Evolutionary conservation across 2,888 invertebrate genomes (phyloP), one percentile per base, ranked within the genome.

Genomic region (Dorcus parallelipipedus): DNA sequence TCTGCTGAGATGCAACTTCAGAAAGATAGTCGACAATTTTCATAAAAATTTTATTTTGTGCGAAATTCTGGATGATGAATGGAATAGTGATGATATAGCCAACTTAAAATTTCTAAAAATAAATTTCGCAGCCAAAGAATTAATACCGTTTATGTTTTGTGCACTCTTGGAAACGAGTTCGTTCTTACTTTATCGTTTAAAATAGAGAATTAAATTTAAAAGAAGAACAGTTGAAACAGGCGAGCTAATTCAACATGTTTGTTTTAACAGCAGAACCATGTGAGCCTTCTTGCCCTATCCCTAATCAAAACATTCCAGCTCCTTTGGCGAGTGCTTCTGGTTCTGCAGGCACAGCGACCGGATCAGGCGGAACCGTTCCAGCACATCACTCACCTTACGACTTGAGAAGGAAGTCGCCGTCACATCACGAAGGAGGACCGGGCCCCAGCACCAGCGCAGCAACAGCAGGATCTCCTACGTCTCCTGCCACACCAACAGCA

Each of bases 301-400:
- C 77, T 41, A 77, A 77, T 64, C 77, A 86, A 80, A 85, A 85
- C 80, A 84, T 84, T 73, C 79, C 80, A 65, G 81, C 81, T 41
- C 74, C 77, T 38, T 66, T 73, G 58, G 71, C 75, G 51, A 71
- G 70, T 55, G 76, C 76, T 41, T 73, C 76, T 56, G 74, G 75
- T 49, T 71, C 73, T 38, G 74, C 76, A 56, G 74, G 74, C 40
- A 61, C 66, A 42, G 64, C 66, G n/a, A 82, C 83, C 48, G 82
- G 83, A 58, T 80, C 82, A 63, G 75, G 78, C 64, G 80, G 82
- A 65, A 82, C 84, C 52, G 82, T 72, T 75, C 81, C 68, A 76
- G 82, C 67, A 65, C 93, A 94, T 79, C 93, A 93, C 77, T 91
- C 93, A 66, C 95, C 95, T 2, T 95, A 95, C 76, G 95, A 95